Evolutionary conservation across 2,797 vertebrate species (phyloP), one percentile per base, ranked within the genome.

Genomic region (Champsocephalus esox): DNA sequence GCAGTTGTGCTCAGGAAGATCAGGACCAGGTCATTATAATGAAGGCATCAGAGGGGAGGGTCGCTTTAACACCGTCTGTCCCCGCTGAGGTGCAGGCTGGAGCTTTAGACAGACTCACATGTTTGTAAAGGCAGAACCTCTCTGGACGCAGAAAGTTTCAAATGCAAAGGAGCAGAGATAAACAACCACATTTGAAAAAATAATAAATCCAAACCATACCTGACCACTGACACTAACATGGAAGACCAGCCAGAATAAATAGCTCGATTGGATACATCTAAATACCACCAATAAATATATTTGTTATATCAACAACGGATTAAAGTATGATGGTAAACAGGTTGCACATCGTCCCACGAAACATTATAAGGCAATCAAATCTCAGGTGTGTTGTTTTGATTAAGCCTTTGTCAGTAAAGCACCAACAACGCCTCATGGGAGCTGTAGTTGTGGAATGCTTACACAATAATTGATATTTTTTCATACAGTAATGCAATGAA

Each of bases 1-100:
- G 83, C 87, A 87, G 88, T 89, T 93, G 90, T 91, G 90, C 88
- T 91, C 90, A 86, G 89, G 90, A 92, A 91, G 89, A 89, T 90
- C 81, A 80, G 87, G 87, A 90, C 78, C 78, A 63, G 77, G 83
- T 89, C 52, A 8, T 73, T 72, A 71, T 59, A 79, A 82, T 87
- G 70, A 88, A 89, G 86, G 88, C 81, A 83, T 87, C 72, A 70
- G 75, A 81, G 76, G 82, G 84, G 73, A 79, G 59, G 44, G 67
- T 68, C 9, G 54, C 67, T 60, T 57, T 28, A 52, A 78, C 71
- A 70, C 80, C 70, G 3, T 46, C 51, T 70, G 79, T 57, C 32
- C 2, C 84, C 87, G 69, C 82, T 64, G 68, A 82, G 82, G 83
- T 2, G 86, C 87, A 77, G 84, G 86, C 80, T 82, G 89, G 87